These are phyloP conservation scores for Chloroceryle amazona DNA, from an alignment of 2,797 vertebrate genomes.

Conservation along the genomic window DNA sequence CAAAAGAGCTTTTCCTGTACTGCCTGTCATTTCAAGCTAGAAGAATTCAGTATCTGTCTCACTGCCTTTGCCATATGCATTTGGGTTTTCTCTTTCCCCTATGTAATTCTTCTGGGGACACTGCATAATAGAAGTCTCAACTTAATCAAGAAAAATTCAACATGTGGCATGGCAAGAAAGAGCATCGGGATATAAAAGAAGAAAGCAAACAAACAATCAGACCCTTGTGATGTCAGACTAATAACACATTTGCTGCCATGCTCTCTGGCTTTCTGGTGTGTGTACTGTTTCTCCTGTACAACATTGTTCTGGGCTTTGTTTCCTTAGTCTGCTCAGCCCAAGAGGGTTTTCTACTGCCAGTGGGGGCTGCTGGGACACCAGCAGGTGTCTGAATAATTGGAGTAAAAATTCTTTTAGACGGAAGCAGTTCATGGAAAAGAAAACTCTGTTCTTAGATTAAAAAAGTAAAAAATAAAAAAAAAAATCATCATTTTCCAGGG, in stretches of 20 bases:
- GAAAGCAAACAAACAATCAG: conserved; percentile 70
- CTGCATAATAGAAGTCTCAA: conserved; percentile 67
- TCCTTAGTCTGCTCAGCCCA: conserved; percentile 46
- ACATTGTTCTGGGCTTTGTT: conserved; percentile 70
- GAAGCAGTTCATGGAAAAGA: conserved; percentile 41
- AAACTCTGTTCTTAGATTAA: conserved; percentile 20
- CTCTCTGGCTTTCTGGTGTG: conserved; percentile 45
- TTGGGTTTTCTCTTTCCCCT: conserved; percentile 62
- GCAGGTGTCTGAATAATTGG: conserved; percentile 77
- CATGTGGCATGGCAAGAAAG: conserved; percentile 54
- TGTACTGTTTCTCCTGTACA: conserved; percentile 63
- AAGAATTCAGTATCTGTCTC: conserved; percentile 55
- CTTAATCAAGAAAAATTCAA: conserved; percentile 73
- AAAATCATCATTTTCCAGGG: not conserved
- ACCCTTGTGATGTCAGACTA: conserved; percentile 57
- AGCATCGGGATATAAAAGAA: conserved; percentile 32
- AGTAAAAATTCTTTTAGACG: conserved; percentile 57
- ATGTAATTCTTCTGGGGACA: conserved; percentile 38
- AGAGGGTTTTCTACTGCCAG: conserved; percentile 60
- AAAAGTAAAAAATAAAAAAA: not conserved
- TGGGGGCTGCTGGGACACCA: conserved; percentile 63
- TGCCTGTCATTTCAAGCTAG: conserved; percentile 58
- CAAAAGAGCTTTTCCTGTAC: conserved; percentile 52
- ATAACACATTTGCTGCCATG: conserved; percentile 58
- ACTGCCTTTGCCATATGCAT: conserved; percentile 52